These are phyloP conservation scores for Mus musculus DNA, from an alignment of 2,113 vertebrate species.

Conservation along the genomic window DNA sequence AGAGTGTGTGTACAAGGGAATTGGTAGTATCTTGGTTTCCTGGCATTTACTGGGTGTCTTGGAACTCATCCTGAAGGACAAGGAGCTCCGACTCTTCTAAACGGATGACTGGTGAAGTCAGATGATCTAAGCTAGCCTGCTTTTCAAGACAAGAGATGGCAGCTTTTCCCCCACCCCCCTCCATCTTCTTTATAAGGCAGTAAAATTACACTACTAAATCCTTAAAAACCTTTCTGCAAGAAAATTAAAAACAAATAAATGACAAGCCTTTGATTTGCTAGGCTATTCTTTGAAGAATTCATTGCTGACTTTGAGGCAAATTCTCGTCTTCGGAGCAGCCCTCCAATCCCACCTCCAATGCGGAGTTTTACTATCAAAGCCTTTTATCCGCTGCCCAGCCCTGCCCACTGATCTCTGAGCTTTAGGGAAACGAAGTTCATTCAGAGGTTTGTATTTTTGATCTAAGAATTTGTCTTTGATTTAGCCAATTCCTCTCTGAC, in stretches of 20 bases:
- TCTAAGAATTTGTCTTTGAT: constrained; percentile 49
- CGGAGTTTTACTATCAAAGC: constrained; percentile 56
- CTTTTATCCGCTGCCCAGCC: constrained; percentile 59
- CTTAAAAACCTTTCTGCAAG: constrained; percentile 49
- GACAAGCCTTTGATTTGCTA: constrained; percentile 74
- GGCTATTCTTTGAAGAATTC: constrained; percentile 67
- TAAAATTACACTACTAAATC: constrained; percentile 64
- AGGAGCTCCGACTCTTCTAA: not conserved
- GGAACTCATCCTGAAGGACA: not conserved
- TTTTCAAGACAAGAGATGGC: constrained; percentile 46
- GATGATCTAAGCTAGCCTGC: constrained; percentile 59
- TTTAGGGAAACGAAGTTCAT: constrained; percentile 52
- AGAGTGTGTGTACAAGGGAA: not conserved
- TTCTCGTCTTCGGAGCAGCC: constrained; percentile 57
- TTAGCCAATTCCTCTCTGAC: not conserved
- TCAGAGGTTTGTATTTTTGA: constrained; percentile 47
- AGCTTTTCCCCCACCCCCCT: not conserved
- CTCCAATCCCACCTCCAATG: constrained; percentile 11
- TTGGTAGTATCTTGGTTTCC: not conserved
- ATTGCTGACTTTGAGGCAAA: constrained; percentile 71
- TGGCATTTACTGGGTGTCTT: not conserved
- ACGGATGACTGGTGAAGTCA: constrained; percentile 70
- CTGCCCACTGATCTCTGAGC: constrained; percentile 29
- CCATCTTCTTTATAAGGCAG: not conserved
- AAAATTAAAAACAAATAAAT: constrained; percentile 78